These are phyloP conservation scores for Zoanthus sansibaricus DNA, from an alignment of 92 coral and sea anemone genomes.

Conservation along the genomic window DNA sequence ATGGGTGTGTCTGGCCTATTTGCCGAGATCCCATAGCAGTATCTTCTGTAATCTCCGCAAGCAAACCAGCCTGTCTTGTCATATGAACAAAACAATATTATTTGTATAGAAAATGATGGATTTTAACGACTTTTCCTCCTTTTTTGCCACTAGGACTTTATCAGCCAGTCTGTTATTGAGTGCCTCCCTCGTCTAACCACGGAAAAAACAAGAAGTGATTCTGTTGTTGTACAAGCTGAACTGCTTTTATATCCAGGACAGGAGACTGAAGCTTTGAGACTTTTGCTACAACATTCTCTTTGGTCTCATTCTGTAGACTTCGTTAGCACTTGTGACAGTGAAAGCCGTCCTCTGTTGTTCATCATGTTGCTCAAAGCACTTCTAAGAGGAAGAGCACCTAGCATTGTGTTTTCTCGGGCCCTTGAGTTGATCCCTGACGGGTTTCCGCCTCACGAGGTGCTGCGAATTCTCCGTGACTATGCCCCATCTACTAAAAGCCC, in stretches of 20 bases:
- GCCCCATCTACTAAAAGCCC: constrained; percentile 60
- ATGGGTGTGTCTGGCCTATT: too few relatives aligned
- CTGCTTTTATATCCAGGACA: constrained; percentile 84
- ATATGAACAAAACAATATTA: too few relatives aligned
- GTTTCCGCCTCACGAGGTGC: constrained; percentile 68
- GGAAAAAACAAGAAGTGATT: constrained; percentile 59
- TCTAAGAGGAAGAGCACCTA: constrained; percentile 64
- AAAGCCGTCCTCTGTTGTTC: constrained; percentile 54
- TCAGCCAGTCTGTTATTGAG: constrained; percentile 82
- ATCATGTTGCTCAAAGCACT: constrained; percentile 76
- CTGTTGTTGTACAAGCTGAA: constrained; percentile 74
- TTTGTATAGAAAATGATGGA: too few relatives aligned
- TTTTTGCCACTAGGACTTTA: constrained; percentile 65
- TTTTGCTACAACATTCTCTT: constrained; percentile 76
- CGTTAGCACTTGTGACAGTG: constrained; percentile 60
- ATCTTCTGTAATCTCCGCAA: too few relatives aligned
- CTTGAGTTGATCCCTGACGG: constrained; percentile 71
- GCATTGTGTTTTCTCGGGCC: constrained; percentile 65
- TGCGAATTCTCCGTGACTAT: constrained; percentile 62
- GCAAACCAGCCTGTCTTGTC: too few relatives aligned
- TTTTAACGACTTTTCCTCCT: too few relatives aligned
- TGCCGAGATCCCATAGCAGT: too few relatives aligned
- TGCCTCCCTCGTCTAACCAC: constrained; percentile 82
- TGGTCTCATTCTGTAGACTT: constrained; percentile 89
- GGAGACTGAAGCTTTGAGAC: constrained; percentile 83